Percentiles rank a stretch among this genome's conserved stretches.
Conservation (phyloP, 1,140 invertebrate species). For the Bombus terrestris region DNA sequence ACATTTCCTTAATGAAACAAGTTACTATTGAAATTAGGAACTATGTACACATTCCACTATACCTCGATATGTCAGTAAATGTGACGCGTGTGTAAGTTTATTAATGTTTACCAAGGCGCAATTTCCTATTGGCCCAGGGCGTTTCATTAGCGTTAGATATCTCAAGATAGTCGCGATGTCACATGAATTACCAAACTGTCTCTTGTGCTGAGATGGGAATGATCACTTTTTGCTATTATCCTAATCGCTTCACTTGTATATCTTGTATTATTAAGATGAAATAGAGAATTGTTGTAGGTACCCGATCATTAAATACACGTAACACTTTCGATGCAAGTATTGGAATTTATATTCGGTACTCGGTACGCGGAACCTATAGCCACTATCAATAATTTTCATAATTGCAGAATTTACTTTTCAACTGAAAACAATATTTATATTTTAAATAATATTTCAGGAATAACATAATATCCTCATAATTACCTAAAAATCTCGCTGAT, state of each 20-base stretch:
- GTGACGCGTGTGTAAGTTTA: slow-evolving; percentile 51
- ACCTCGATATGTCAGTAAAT: slow-evolving; percentile 15
- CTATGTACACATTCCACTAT: neutral
- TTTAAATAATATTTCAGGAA: too few species aligned
- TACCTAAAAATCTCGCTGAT: too few species aligned
- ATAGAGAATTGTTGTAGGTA: neutral
- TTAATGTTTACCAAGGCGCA: slow-evolving; percentile 60
- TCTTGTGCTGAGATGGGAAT: neutral
- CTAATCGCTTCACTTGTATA: neutral
- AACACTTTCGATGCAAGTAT: too few species aligned
- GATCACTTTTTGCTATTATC: slow-evolving; percentile 24
- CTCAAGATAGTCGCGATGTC: slow-evolving; percentile 43
- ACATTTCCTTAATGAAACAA: neutral
- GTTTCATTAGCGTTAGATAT: slow-evolving; percentile 59
- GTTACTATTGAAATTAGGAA: slow-evolving; percentile 43
- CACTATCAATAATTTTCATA: too few species aligned
- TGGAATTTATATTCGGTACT: too few species aligned
- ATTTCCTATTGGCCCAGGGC: slow-evolving; percentile 66
- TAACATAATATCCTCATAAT: too few species aligned
- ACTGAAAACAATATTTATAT: neutral
- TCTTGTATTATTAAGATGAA: neutral
- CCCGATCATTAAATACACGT: too few species aligned
- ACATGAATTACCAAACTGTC: slow-evolving; percentile 25
- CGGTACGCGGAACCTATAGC: too few species aligned
- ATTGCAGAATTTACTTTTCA: neutral